A percentile compares a stretch with the other conserved stretches of the same genome.
These are phyloP conservation scores for Trogon surrucura DNA, from an alignment of 2,113 vertebrate species.

Conservation along the genomic window DNA sequence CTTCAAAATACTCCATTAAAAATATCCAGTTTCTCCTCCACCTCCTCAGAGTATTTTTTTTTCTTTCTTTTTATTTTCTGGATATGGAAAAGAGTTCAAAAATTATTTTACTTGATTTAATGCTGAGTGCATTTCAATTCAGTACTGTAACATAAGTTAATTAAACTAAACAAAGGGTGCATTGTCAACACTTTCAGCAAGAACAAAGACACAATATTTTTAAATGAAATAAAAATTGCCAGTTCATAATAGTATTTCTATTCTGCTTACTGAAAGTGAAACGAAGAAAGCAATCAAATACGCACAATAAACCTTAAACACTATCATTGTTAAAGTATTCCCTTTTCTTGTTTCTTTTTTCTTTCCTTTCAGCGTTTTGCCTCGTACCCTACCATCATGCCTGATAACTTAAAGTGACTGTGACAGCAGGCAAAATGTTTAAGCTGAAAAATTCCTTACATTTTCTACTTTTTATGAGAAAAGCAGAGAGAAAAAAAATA, in stretches of 20 bases:
- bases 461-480: slow-evolving; percentile 71
- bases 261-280: slow-evolving; percentile 39
- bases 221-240: slow-evolving; percentile 47
- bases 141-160: slow-evolving; percentile 26
- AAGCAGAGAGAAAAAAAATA: slow-evolving; percentile 48
- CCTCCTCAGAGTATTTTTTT: background rate
- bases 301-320: slow-evolving; percentile 14
- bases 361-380: background rate
- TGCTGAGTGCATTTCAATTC: background rate
- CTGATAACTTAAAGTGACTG: slow-evolving; percentile 64
- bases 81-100: background rate
- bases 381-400: slow-evolving; percentile 26
- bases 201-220: slow-evolving; percentile 48
- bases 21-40: slow-evolving; percentile 12
- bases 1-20: slow-evolving; percentile 34
- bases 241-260: slow-evolving; percentile 6
- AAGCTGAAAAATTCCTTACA: slow-evolving; percentile 33
- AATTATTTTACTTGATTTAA: background rate
- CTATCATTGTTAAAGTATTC: slow-evolving; percentile 27
- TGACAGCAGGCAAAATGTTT: slow-evolving; percentile 50
- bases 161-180: slow-evolving; percentile 40
- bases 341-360: background rate
- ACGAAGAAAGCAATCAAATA: slow-evolving; percentile 43
- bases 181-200: slow-evolving; percentile 43
- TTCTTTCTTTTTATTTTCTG: slow-evolving; percentile 3